phyloP scores from a whole-genome alignment of 1,140 invertebrate genomes.

The Archivesica marissinica region DNA sequence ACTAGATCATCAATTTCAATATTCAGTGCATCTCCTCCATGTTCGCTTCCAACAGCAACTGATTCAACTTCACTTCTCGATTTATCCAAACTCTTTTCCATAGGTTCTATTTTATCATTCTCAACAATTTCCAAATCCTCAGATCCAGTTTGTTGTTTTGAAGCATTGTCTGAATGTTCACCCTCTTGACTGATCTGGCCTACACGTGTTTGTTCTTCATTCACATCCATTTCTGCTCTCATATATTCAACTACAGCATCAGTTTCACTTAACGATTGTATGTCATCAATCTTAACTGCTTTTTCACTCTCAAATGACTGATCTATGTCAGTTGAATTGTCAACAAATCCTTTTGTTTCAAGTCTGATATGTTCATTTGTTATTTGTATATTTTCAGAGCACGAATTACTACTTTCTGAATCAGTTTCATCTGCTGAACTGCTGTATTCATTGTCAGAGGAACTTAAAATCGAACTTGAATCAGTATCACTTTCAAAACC shows the following conservation, averaged over 20 bases:
- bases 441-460: conserved; percentile 50
- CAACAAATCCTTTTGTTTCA: conserved; percentile 1
- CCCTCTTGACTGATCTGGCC: background rate
- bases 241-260: background rate
- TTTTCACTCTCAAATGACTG: background rate
- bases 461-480: conserved; percentile 53
- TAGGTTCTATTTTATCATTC: conserved; percentile 3
- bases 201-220: background rate
- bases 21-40: background rate
- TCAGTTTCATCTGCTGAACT: conserved; percentile 49
- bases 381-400: background rate
- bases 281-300: background rate
- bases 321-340: background rate
- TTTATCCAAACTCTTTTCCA: background rate
- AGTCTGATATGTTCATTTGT: background rate
- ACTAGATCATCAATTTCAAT: no score
- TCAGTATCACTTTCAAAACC: conserved; percentile 9
- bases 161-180: background rate
- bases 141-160: background rate
- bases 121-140: background rate
- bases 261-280: background rate
- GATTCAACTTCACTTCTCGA: no score
- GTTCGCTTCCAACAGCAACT: no score
- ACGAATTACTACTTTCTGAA: conserved; percentile 32
- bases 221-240: background rate